These are phyloP conservation scores for Drosophila virilis DNA, from an alignment of 1,140 invertebrate genomes.

Conservation along the genomic window DNA sequence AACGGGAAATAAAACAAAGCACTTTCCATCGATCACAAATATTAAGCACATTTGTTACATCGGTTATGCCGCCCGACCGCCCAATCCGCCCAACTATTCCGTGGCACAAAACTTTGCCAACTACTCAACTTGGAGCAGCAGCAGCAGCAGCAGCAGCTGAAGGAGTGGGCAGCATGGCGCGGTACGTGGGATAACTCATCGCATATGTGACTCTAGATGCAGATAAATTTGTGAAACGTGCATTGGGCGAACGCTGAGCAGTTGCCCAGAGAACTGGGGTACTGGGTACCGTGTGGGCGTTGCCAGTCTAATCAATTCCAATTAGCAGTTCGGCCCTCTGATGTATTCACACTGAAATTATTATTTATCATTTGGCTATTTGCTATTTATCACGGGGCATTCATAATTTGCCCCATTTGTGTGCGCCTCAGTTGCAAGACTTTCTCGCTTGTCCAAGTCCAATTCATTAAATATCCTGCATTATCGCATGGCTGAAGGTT, in stretches of 20 bases:
- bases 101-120: slow-evolving; percentile 52
- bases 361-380: slow-evolving; percentile 83
- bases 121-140: slow-evolving; percentile 31
- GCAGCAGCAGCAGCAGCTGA: not conserved
- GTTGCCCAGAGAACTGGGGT: not conserved
- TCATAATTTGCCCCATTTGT: slow-evolving; percentile 22
- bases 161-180: not conserved
- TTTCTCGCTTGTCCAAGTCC: slow-evolving; percentile 23
- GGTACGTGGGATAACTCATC: slow-evolving; percentile 7
- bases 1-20: slow-evolving; percentile 69
- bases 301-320: slow-evolving; percentile 81
- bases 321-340: slow-evolving; percentile 80
- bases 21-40: slow-evolving; percentile 81
- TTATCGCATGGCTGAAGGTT: slow-evolving; percentile 22
- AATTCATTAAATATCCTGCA: slow-evolving; percentile 14
- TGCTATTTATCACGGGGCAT: slow-evolving; percentile 65
- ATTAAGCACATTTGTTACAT: slow-evolving; percentile 81
- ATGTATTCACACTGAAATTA: slow-evolving; percentile 80
- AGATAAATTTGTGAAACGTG: slow-evolving; percentile 81
- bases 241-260: slow-evolving; percentile 39
- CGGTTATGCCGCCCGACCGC: slow-evolving; percentile 4
- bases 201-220: slow-evolving; percentile 77
- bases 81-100: slow-evolving; percentile 26
- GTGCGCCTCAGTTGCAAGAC: not conserved
- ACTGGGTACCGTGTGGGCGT: slow-evolving; percentile 35